Conservation (phyloP, 2,113 vertebrate genomes). For the Tor tambroides region DNA sequence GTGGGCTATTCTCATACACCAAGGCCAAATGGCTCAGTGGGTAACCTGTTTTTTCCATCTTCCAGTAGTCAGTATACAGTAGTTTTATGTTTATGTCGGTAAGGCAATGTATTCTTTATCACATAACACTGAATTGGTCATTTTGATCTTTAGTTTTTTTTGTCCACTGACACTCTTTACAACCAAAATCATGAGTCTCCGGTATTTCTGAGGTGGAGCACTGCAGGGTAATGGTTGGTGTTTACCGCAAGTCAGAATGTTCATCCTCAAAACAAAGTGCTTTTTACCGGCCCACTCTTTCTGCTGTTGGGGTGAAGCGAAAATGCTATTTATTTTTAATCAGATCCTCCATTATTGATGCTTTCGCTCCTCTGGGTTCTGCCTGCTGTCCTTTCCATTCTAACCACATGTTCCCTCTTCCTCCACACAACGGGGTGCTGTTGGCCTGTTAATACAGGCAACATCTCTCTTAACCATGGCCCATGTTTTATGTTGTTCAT, state of each 20-base stretch:
- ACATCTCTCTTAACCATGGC: neutral
- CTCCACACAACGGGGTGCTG: conserved; percentile 25
- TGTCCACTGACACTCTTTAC: neutral
- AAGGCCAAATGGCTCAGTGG: neutral
- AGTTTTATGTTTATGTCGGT: neutral
- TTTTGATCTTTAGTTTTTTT: neutral
- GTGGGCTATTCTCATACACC: neutral
- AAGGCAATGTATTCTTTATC: neutral
- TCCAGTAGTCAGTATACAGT: neutral
- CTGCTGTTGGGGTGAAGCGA: conserved; percentile 40
- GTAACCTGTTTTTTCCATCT: neutral
- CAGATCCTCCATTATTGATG: conserved; percentile 67
- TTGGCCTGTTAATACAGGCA: conserved; percentile 49
- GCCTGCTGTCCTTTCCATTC: conserved; percentile 48
- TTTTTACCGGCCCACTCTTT: neutral
- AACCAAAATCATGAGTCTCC: neutral
- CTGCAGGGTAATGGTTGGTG: neutral
- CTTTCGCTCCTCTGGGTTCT: conserved; percentile 48
- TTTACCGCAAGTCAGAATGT: conserved; percentile 35
- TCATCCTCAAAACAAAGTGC: conserved; percentile 33
- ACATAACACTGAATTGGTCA: neutral
- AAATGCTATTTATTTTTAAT: conserved; percentile 61
- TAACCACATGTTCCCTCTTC: conserved; percentile 42
- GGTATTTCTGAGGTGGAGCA: neutral
- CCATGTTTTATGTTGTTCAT: conserved; percentile 13